Evolutionary conservation across 2,797 vertebrate genomes (phyloP), one percentile per base, ranked within the genome.

Genomic region (Melanotaenia nigrans): DNA sequence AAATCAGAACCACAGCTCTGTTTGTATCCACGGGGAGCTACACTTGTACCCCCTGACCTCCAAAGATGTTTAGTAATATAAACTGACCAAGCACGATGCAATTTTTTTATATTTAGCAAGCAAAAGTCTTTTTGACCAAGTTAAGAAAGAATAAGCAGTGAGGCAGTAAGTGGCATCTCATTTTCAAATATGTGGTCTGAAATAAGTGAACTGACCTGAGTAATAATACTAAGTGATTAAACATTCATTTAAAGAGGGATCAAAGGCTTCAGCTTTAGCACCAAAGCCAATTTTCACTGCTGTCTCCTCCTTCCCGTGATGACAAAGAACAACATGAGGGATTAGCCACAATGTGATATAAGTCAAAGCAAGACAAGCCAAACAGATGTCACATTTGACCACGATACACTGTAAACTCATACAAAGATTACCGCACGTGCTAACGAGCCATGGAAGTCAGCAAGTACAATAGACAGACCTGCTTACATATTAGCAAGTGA

Each of bases 1-100:
- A 90, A 90, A 83, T 61, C 85, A 85, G 80, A 86, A 83, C 78
- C 85, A 75, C 84, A 81, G 61, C 61, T 83, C 65, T 82, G 84
- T 81, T 75, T 68, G 68, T 77, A 76, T 79, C 85, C 73, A 16
- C 13, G 60, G 84, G 72, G 85, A 65, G 60, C 61, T 61, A 75
- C 67, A 83, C 66, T 3, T 60, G 70, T 65, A 84, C 75, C 70
- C 57, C 35, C 67, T 79, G 78, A 85, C 75, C 82, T 65, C 35
- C 59, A 16, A 61, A 75, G 71, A 62, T 74, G 71, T 75, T 72
- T 78, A 71, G 62, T 75, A 76, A 80, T 73, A 71, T 62, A 13
- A 83, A 74, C 42, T 56, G 38, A 53, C 57, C 5, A 62, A 54
- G 61, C 59, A 79, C 9, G 30, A 75, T 61, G n/a, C 38, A 70